These are phyloP conservation scores for Periophthalmodon schlosseri DNA, from an alignment of 2,113 vertebrate genomes.

Conservation along the genomic window DNA sequence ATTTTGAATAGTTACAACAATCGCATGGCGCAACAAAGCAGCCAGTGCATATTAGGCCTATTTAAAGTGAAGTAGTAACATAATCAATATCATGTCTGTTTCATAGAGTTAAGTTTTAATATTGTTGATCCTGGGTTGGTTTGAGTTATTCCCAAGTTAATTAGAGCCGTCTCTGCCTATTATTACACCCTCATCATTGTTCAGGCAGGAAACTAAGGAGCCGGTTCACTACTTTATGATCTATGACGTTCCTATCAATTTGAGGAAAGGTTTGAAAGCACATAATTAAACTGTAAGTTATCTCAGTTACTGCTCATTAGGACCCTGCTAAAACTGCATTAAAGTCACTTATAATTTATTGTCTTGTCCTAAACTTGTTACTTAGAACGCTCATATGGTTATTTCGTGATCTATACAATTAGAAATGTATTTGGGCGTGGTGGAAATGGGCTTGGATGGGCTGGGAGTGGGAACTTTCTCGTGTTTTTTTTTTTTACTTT, in stretches of 20 bases:
- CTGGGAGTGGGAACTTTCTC: no score
- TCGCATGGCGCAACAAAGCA: no score
- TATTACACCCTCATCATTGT: background rate
- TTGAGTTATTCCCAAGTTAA: background rate
- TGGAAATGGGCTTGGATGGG: no score
- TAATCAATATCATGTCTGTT: no score
- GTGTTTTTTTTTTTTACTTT: no score
- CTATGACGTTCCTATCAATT: constrained; percentile 10
- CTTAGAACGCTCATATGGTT: background rate
- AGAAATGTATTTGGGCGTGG: no score
- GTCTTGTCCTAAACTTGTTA: constrained; percentile 1
- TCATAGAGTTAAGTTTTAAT: background rate
- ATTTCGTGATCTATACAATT: background rate
- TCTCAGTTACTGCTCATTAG: constrained; percentile 11
- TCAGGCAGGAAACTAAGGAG: background rate
- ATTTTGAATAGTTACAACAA: no score
- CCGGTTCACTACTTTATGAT: background rate
- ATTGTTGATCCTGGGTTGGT: background rate
- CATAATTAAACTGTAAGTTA: constrained; percentile 13
- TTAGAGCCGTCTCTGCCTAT: background rate
- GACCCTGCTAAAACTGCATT: background rate
- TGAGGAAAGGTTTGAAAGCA: background rate
- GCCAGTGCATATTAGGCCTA: no score
- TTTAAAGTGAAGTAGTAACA: no score
- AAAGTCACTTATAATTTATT: background rate